A percentile compares a stretch with the other conserved stretches of the same genome.
Conservation (phyloP, 2,113 vertebrate genomes). For the Montifringilla adamsi region DNA sequence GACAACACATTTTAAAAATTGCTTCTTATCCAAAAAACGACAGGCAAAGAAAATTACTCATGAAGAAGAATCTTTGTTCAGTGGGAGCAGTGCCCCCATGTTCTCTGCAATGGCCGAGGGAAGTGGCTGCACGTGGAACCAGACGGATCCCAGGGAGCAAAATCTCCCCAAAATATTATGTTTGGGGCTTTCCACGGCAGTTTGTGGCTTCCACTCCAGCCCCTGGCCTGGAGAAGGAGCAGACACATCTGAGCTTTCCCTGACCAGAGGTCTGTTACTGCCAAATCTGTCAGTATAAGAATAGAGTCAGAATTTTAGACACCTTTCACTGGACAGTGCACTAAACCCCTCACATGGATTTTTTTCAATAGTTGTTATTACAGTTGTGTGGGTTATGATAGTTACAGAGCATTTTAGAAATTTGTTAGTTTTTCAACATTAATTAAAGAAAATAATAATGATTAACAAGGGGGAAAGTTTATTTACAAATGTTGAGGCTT, state of each 20-base stretch:
- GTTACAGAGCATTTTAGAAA: neutral
- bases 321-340: neutral
- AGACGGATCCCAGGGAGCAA: neutral
- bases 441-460: neutral
- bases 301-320: neutral
- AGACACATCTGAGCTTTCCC: neutral
- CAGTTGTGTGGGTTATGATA: neutral
- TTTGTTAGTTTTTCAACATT: neutral
- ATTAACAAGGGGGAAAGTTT: neutral
- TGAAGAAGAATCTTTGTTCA: constrained; percentile 59
- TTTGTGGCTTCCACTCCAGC: neutral
- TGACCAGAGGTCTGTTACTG: neutral
- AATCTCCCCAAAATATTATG: neutral
- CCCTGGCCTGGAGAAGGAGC: neutral
- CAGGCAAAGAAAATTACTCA: constrained; percentile 55
- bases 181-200: neutral
- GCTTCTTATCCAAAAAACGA: constrained; percentile 67
- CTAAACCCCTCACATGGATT: neutral
- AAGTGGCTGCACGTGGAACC: neutral
- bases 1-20: constrained; percentile 73
- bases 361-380: neutral
- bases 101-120: neutral
- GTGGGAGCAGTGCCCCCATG: neutral
- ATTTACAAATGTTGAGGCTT: neutral
- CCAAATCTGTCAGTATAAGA: neutral